These are phyloP conservation scores for Macrophya annulata DNA, from an alignment of 2,888 invertebrate species.

Conservation along the genomic window DNA sequence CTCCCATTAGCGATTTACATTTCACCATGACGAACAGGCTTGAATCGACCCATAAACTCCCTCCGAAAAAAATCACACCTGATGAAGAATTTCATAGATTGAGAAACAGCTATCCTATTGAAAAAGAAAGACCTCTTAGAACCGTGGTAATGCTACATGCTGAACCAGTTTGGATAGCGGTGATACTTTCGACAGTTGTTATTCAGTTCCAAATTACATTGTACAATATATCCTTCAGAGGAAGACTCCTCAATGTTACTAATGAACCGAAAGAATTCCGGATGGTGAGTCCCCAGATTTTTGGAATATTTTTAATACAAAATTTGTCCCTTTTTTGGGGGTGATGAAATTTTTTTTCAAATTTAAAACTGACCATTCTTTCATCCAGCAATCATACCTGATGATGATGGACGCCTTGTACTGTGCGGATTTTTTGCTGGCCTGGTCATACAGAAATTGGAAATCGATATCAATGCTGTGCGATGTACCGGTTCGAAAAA, in stretches of 20 bases:
- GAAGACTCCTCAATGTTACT: background rate
- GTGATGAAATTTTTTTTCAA: background rate
- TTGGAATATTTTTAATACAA: background rate
- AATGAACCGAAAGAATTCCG: background rate
- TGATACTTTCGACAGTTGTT: conserved; percentile 30
- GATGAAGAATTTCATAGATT: background rate
- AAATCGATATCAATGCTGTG: conserved; percentile 26
- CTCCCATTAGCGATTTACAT: background rate
- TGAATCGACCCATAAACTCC: background rate
- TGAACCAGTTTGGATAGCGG: conserved; percentile 35
- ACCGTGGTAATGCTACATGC: conserved; percentile 42
- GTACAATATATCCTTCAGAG: conserved; percentile 32
- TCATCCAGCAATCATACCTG: conserved; percentile 20
- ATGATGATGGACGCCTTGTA: conserved; percentile 43
- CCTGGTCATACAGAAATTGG: conserved; percentile 37
- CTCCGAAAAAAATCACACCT: background rate
- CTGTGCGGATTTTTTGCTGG: conserved; percentile 42
- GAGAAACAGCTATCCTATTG: background rate
- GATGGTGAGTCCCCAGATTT: background rate
- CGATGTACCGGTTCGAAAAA: conserved; percentile 18
- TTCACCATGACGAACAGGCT: background rate
- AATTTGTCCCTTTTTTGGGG: background rate
- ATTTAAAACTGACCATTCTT: background rate
- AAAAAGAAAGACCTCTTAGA: conserved; percentile 18
- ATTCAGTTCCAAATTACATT: conserved; percentile 18